These are phyloP conservation scores for Papilio polytes DNA, from an alignment of 1,140 invertebrate genomes.

Conservation along the genomic window DNA sequence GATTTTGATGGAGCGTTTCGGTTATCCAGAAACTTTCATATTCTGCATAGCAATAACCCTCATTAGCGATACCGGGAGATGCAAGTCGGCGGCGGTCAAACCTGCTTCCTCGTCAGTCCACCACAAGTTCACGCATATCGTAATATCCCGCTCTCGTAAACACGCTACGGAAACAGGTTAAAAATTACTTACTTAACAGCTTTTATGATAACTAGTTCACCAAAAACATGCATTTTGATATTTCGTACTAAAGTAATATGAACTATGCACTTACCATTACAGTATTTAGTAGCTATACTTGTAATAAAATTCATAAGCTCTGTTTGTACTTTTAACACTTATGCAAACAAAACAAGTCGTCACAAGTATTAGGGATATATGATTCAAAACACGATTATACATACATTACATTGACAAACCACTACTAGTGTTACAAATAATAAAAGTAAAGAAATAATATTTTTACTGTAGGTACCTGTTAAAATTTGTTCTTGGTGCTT, in stretches of 20 bases:
- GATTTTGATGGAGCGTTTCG: constrained; percentile 37
- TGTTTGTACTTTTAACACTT: too few species aligned
- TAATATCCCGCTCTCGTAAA: constrained; percentile 32
- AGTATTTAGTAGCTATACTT: too few species aligned
- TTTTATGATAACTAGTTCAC: constrained; percentile 20
- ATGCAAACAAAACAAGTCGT: too few species aligned
- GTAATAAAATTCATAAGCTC: too few species aligned
- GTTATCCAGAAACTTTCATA: constrained; percentile 33
- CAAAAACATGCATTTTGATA: constrained; percentile 10
- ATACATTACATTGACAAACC: too few species aligned
- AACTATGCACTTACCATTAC: not conserved
- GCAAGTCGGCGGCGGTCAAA: constrained; percentile 27
- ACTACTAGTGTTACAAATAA: too few species aligned
- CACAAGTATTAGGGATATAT: too few species aligned
- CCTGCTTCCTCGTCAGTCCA: constrained; percentile 27
- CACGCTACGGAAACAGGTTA: constrained; percentile 19
- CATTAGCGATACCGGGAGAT: constrained; percentile 31
- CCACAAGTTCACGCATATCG: constrained; percentile 25
- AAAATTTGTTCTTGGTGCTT: too few species aligned
- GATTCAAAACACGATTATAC: too few species aligned
- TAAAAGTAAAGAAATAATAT: too few species aligned
- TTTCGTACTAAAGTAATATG: not conserved
- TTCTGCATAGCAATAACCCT: constrained; percentile 37
- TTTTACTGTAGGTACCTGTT: too few species aligned
- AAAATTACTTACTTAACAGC: constrained; percentile 23